Evolutionary conservation across 2,797 vertebrate genomes (phyloP).

Genomic region (Lepilemur septentrionalis): DNA sequence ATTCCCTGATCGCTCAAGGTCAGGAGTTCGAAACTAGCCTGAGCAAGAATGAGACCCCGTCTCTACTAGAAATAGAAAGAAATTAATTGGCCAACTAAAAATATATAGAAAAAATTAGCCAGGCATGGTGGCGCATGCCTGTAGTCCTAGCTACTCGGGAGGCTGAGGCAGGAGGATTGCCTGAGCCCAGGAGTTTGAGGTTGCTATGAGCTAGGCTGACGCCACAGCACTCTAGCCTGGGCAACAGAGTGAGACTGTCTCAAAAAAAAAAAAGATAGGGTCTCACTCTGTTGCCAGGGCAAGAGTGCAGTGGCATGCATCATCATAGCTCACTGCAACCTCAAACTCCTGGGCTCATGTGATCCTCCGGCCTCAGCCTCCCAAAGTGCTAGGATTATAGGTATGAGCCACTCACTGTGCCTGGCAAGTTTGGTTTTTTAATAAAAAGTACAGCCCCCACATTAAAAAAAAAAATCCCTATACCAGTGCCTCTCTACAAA

Average conservation of each 20-base stretch:
- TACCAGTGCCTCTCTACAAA: not conserved
- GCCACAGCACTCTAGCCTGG: too few species aligned
- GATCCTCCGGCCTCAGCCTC: not conserved
- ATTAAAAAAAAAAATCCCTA: not conserved
- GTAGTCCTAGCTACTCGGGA: too few species aligned
- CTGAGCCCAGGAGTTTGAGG: too few species aligned
- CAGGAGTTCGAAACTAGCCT: too few species aligned
- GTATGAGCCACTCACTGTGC: not conserved
- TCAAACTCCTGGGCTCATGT: not conserved
- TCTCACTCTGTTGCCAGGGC: not conserved
- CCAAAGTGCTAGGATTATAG: not conserved
- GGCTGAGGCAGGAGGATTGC: too few species aligned
- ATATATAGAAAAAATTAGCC: too few species aligned
- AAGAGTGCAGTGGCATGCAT: not conserved
- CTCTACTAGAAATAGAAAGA: too few species aligned
- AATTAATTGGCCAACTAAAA: too few species aligned
- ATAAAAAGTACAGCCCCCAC: not conserved
- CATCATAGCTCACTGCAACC: not conserved
- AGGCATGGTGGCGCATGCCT: too few species aligned
- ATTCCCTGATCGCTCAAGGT: not conserved
- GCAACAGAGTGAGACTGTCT: too few species aligned
- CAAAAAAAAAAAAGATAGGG: not conserved
- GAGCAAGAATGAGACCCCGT: too few species aligned
- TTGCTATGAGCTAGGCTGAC: too few species aligned
- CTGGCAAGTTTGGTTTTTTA: not conserved